Evolutionary conservation across 2,888 invertebrate species (phyloP).

Genomic region (Eumerus sabulonum): DNA sequence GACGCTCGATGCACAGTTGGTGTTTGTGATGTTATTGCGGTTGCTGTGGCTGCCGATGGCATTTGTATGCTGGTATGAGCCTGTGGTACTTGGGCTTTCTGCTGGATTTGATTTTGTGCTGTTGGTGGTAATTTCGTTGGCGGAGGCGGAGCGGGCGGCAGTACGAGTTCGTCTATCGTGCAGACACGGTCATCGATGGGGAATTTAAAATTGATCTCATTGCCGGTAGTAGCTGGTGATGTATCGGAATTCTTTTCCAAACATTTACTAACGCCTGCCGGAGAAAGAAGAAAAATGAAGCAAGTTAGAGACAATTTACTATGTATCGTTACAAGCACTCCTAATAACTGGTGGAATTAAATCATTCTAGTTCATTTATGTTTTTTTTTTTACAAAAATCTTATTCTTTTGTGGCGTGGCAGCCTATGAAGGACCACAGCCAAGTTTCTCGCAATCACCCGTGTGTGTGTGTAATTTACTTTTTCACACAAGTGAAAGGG

Average conservation of each 20-base stretch:
- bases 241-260: slow-evolving; percentile 77
- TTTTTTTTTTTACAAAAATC: too few species aligned
- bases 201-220: slow-evolving; percentile 82
- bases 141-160: slow-evolving; percentile 76
- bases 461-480: too few species aligned
- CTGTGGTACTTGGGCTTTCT: slow-evolving; percentile 39
- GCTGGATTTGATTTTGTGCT: slow-evolving; percentile 37
- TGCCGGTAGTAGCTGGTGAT: slow-evolving; percentile 71
- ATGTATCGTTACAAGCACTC: too few species aligned
- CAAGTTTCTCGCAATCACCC: too few species aligned
- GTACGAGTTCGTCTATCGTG: slow-evolving; percentile 78
- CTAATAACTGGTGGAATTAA: too few species aligned
- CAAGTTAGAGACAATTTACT: background rate
- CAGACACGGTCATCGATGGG: slow-evolving; percentile 80
- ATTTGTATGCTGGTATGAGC: slow-evolving; percentile 59
- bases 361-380: too few species aligned
- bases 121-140: slow-evolving; percentile 68
- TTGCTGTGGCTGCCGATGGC: slow-evolving; percentile 69
- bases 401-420: too few species aligned
- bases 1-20: slow-evolving; percentile 69
- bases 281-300: slow-evolving; percentile 11
- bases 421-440: too few species aligned
- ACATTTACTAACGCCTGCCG: slow-evolving; percentile 76
- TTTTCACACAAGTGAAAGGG: too few species aligned
- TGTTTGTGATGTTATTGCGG: slow-evolving; percentile 72